These are phyloP conservation scores for Caenorhabditis sinica DNA, from an alignment of 2,888 invertebrate species.

Conservation along the genomic window DNA sequence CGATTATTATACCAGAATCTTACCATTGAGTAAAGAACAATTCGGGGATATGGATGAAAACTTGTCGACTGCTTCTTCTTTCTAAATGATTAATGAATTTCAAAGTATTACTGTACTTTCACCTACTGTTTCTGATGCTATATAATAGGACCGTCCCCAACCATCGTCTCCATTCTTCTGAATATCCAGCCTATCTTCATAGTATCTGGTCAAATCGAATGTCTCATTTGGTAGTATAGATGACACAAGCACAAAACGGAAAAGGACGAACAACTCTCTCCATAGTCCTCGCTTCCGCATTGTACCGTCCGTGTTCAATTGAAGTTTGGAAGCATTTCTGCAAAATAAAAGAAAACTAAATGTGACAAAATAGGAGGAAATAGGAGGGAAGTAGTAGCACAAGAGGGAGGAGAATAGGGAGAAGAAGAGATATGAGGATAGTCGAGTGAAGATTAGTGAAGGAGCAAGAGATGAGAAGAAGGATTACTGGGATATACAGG, in stretches of 20 bases:
- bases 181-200: conserved; percentile 21
- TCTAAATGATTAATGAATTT: conserved; percentile 16
- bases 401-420: neutral
- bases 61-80: conserved; percentile 26
- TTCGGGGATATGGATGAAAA: conserved; percentile 19
- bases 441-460: conserved; percentile 34
- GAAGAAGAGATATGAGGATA: conserved; percentile 40
- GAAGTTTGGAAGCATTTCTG: conserved; percentile 30
- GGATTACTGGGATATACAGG: conserved; percentile 28
- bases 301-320: conserved; percentile 11
- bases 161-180: neutral
- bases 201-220: conserved; percentile 43
- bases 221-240: conserved; percentile 7
- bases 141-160: conserved; percentile 2
- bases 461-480: conserved; percentile 16
- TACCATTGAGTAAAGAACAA: conserved; percentile 35
- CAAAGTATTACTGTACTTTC: neutral
- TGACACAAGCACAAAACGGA: neutral
- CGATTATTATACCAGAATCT: too few relatives aligned
- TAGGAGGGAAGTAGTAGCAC: neutral
- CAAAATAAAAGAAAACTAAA: conserved; percentile 36
- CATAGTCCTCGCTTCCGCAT: conserved; percentile 43
- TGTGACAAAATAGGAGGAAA: conserved; percentile 19
- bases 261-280: conserved; percentile 8
- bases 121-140: conserved; percentile 30